Conservation (phyloP, 35 echinoderm and acorn worm genomes). For the Heliocidaris erythrogramma region DNA sequence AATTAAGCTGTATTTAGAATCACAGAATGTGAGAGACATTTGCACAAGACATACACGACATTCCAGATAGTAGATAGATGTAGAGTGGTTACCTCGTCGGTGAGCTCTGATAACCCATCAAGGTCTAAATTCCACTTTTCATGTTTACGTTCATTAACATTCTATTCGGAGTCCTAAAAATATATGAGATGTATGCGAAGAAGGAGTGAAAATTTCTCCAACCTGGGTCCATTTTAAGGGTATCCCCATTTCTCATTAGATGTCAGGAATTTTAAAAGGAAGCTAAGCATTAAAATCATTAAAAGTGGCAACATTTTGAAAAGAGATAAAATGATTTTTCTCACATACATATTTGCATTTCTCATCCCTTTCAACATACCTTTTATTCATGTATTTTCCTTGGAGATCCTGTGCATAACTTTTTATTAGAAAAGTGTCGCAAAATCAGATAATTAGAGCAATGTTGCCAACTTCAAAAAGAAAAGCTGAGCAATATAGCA, state of each 20-base stretch:
- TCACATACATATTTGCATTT: too few relatives aligned
- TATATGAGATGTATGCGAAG: background rate
- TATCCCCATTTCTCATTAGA: background rate
- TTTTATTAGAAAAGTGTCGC: too few relatives aligned
- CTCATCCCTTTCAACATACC: too few relatives aligned
- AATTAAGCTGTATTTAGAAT: background rate
- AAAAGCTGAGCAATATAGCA: background rate
- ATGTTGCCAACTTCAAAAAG: background rate
- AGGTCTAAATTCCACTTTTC: background rate
- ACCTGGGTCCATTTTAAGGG: too few relatives aligned
- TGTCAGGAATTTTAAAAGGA: background rate
- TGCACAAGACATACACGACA: slow-evolving; percentile 16
- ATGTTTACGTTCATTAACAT: background rate
- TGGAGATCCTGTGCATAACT: too few relatives aligned
- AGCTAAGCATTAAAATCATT: background rate
- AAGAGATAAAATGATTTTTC: background rate
- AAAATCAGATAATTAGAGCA: background rate
- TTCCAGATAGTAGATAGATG: background rate
- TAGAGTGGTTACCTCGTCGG: background rate
- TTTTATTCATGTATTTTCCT: too few relatives aligned
- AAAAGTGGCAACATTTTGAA: background rate
- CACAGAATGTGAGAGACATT: slow-evolving; percentile 11
- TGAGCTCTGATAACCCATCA: background rate
- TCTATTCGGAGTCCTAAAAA: background rate
- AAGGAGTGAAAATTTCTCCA: background rate